Base-by-base conservation (phyloP, 92 coral and sea anemone genomes). In the Actinostola sp. region DNA sequence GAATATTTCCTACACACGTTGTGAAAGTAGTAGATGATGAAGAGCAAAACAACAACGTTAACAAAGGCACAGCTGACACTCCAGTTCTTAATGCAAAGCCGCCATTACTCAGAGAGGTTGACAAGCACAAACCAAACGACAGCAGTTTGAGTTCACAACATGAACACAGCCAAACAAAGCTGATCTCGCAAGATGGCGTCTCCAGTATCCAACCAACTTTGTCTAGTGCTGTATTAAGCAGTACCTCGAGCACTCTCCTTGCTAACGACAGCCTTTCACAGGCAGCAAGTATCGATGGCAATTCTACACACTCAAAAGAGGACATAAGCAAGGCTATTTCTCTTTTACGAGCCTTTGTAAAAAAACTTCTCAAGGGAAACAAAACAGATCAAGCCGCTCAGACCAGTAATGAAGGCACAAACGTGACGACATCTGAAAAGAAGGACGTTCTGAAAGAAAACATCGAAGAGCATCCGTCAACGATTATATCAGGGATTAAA, bases 321-420 rank as follows among this genome's bases (percentile, higher is more conserved):
- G 56, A 53, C 23, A 51, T 70, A 20, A 70, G n/a, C 8, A 25
- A 20, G 7, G 63, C 77, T 2, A 71, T 71, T 16, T 12, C 17
- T 58, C 66, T 71, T 21, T 59, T 71, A 55, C 67, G 42, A 46
- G 55, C 65, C 29, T 59, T 73, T 61, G 79, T 73, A 9, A 65
- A 73, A 15, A 73, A 73, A 44, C 66, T 71, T 8, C 39, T 71
- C 3, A 71, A 55, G 26, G 20, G n/a, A 57, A 71, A 71, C 60
- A 42, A 51, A 32, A 68, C 74, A 68, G 20, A 56, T 1, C 53
- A 38, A 71, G 12, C 80, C 28, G 6, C 13, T 17, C n/a, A 72
- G 0, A 26, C 25, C 11, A 27, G 27, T 19, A 15, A 53, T 17
- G 27, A 36, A 30, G 38, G 45, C 13, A 45, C 42, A 15, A 70